These are phyloP conservation scores for Anarrhichthys ocellatus DNA, from an alignment of 2,113 vertebrate species.

Conservation along the genomic window DNA sequence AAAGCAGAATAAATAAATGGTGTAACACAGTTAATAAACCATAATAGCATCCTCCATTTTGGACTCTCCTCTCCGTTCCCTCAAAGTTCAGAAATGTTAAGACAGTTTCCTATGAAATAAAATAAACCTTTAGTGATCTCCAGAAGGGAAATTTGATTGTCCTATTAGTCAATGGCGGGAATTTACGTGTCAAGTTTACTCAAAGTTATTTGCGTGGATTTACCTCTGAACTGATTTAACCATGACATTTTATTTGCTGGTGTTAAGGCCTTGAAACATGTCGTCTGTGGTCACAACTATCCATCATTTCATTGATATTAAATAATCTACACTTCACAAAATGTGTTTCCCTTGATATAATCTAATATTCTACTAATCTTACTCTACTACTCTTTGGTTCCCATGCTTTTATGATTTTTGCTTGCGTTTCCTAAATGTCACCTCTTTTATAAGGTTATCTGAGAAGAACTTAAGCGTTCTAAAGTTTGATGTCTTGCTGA, in stretches of 20 bases:
- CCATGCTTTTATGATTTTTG: not conserved
- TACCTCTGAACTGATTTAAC: not conserved
- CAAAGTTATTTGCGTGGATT: not conserved
- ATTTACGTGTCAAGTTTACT: not conserved
- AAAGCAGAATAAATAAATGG: not conserved
- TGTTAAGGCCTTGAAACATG: not conserved
- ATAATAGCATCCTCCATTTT: not conserved
- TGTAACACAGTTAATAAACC: not conserved
- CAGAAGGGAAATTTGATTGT: not conserved
- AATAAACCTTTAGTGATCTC: not conserved
- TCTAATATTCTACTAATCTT: not conserved
- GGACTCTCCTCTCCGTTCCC: not conserved
- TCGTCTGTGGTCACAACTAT: not conserved
- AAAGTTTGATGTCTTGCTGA: constrained; percentile 9
- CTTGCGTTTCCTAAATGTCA: not conserved
- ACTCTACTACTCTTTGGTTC: not conserved
- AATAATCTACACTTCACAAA: not conserved
- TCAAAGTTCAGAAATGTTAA: not conserved
- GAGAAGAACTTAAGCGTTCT: not conserved
- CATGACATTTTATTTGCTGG: not conserved
- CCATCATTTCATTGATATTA: not conserved
- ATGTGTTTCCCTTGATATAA: not conserved
- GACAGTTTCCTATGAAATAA: not conserved
- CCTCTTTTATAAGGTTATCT: not conserved
- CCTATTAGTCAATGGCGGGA: not conserved